Base-by-base conservation (phyloP, 2,888 invertebrate species). In the Micoletzkya japonica region DNA sequence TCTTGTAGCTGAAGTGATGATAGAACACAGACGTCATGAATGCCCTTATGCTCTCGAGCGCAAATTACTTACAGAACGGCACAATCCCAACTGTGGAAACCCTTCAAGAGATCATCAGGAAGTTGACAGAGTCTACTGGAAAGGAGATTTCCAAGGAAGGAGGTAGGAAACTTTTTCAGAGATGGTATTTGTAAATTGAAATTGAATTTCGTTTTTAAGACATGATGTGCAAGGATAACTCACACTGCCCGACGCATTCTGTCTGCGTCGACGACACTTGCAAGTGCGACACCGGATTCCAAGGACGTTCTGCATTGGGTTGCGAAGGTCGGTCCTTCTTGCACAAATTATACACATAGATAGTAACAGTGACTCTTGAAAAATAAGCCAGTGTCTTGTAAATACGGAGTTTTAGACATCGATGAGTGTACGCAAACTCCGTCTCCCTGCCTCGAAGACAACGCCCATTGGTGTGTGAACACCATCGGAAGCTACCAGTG, bases 401-500 rank as follows among this genome's bases (percentile, higher is more conserved):
- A n/a, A n/a, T n/a, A n/a, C n/a, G n/a, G n/a, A n/a, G n/a, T 52
- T 67, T 37, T n/a, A 75, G 79, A 79, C 32, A 61, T 79, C 30
- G 74, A 79, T 57, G 79, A 79, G 67, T 79, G 79, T 58, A 56
- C 64, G 56, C 68, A 73, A 24, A 37, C 28, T 26, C n/a, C n/a
- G 56, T 54, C 75, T 37, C 77, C 77, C 0, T 81, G 81, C 39
- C 49, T 76, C 32, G 59, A 70, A 24, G 73, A 73, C n/a, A 72
- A 70, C 10, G 77, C 75, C 30, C 74, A 76, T 44, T 82, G 82
- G 76, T 86, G 86, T 72, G 76, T 81, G 6, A 86, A 86, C 71
- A 75, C 77, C 28, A 72, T 76, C 30, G 82, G 81, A 0, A 77
- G 81, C 50, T 86, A 85, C 70, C 72, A 75, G 3, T 87, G 87